Evolutionary conservation across 1,140 invertebrate species (phyloP).

Genomic region (Pachyrhynchus sulphureomaculatus): DNA sequence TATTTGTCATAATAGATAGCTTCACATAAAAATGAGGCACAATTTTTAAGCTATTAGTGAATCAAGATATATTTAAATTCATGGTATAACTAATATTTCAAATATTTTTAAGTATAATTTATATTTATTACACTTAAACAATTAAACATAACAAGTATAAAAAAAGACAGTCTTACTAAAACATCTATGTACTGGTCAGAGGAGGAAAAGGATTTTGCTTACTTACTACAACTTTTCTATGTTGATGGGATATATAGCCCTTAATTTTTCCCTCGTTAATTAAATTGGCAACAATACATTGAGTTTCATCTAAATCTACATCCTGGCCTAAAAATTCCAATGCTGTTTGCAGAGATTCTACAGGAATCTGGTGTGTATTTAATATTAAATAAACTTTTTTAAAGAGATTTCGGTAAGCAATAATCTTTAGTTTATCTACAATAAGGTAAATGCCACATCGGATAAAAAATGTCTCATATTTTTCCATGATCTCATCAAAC

Average conservation of each 20-base stretch:
- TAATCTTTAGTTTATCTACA: slow-evolving; percentile 93
- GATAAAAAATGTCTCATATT: slow-evolving; percentile 91
- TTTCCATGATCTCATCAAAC: slow-evolving; percentile 82
- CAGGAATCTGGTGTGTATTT: slow-evolving; percentile 88
- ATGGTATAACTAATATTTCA: too few species aligned
- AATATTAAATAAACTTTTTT: slow-evolving; percentile 90
- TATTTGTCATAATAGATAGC: too few species aligned
- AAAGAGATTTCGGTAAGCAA: slow-evolving; percentile 94
- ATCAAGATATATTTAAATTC: too few species aligned
- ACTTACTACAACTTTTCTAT: slow-evolving; percentile 95
- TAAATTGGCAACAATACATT: slow-evolving; percentile 94
- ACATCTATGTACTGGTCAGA: slow-evolving; percentile 52
- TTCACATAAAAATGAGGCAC: too few species aligned
- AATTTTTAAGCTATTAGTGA: too few species aligned
- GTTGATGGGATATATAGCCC: slow-evolving; percentile 96
- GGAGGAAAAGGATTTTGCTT: slow-evolving; percentile 95
- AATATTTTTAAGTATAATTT: too few species aligned
- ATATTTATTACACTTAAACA: too few species aligned
- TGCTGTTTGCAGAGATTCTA: slow-evolving; percentile 78
- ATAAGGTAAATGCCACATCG: slow-evolving; percentile 95
- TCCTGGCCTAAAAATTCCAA: slow-evolving; percentile 81
- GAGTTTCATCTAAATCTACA: slow-evolving; percentile 89
- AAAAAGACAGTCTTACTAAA: not conserved
- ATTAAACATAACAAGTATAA: too few species aligned
- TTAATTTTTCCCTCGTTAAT: slow-evolving; percentile 94